Conservation (phyloP, 2,888 invertebrate species). For the Chouioia cunea region DNA sequence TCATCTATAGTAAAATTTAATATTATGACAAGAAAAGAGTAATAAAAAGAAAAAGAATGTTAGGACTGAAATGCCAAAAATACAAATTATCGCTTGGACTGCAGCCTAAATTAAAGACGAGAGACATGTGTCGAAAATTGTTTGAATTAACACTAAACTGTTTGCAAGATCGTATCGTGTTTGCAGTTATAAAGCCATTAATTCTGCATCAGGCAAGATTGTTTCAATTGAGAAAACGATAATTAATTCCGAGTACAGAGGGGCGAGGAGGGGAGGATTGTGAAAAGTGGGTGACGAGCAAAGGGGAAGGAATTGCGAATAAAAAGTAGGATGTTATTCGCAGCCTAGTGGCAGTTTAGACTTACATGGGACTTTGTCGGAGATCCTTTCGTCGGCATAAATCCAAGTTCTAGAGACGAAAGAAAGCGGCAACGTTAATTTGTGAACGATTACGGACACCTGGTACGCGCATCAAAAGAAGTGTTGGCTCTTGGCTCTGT, state of each 20-base stretch:
- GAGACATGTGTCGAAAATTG: constrained; percentile 11
- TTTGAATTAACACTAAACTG: not conserved
- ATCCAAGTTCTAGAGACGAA: constrained; percentile 58
- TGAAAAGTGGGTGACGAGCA: no score
- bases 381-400: constrained; percentile 51
- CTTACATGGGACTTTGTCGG: constrained; percentile 30
- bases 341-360: constrained; percentile 6
- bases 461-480: constrained; percentile 52
- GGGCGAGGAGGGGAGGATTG: no score
- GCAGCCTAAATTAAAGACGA: not conserved
- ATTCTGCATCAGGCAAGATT: constrained; percentile 19
- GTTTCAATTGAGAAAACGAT: constrained; percentile 39
- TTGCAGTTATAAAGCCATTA: constrained; percentile 36
- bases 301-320: no score
- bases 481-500: constrained; percentile 53
- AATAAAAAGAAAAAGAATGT: not conserved
- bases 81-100: constrained; percentile 20
- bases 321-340: no score
- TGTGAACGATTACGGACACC: constrained; percentile 67
- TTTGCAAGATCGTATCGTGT: constrained; percentile 20
- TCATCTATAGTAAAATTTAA: no score
- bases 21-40: not conserved
- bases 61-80: constrained; percentile 1
- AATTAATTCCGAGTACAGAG: not conserved
- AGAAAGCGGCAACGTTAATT: constrained; percentile 66